Evolutionary conservation across 2,888 invertebrate species (phyloP), one percentile per base, ranked within the genome.

Genomic region (Phyto melanocephala): DNA sequence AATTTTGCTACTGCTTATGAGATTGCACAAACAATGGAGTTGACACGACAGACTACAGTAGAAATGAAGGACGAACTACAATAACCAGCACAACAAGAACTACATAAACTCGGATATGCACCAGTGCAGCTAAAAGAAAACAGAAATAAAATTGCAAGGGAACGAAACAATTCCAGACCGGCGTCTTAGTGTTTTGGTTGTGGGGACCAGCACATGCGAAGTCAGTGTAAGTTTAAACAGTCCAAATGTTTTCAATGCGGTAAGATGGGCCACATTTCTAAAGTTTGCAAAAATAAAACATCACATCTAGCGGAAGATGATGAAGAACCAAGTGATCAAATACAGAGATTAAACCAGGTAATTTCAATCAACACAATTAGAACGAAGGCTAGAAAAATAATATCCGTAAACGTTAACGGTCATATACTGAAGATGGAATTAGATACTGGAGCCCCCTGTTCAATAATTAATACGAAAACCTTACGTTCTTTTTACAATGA

Each of bases 1-100:
- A 65, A 2, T n/a, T 74, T 81, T 45, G 13, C 35, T 0, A 56
- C 37, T 0, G 77, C 72, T 1, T 81, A 81, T 42, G 74, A 56
- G 6, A 54, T 74, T 47, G 81, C 60, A 4, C 42, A 58, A 17
- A 11, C 11, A 1, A 8, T 63, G 22, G 78, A 71, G 7, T n/a
- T 45, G 37, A 40, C 63, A 17, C 63, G 33, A 1, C 20, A 63
- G 1, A 63, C 54, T 6, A 72, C 54, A 42, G n/a, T 10, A 10
- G 70, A 54, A 37, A 78, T 63, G 54, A 78, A 63, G 20, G 45
- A 22, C n/a, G 42, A 42, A 15, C n/a, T n/a, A 42, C 42, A n/a
- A 42, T 42, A n/a, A 42, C 42, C n/a, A 13, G 15, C 42, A 42
- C n/a, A 42, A n/a, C 42, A 42, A 42, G 42, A 42, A 6, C 42